Conservation (phyloP, 2,888 invertebrate genomes). For the Pelosia muscerda region DNA sequence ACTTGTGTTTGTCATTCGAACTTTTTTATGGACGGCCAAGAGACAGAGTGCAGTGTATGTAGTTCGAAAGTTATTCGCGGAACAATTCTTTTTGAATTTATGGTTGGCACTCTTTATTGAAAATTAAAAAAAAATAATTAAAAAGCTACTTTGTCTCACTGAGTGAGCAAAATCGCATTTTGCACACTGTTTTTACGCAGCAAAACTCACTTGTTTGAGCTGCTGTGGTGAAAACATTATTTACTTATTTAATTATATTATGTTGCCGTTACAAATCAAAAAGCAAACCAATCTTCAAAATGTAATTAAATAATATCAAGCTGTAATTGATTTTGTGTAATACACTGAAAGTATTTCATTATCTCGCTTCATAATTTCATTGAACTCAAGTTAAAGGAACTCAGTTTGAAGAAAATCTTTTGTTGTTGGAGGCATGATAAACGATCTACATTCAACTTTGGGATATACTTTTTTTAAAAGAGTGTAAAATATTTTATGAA, state of each 20-base stretch:
- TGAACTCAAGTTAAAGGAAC: slow-evolving; percentile 5
- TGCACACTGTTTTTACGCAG: no score
- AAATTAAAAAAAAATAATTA: no score
- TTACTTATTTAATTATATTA: not conserved
- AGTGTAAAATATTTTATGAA: not conserved
- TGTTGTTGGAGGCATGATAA: slow-evolving; percentile 8
- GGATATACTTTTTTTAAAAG: not conserved
- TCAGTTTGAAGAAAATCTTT: not conserved
- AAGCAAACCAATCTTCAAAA: not conserved
- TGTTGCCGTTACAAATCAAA: not conserved
- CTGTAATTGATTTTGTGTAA: not conserved
- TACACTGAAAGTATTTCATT: not conserved
- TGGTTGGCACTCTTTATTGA: no score
- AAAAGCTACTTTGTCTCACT: no score
- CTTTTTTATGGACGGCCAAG: no score
- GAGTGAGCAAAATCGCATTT: no score
- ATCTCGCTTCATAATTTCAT: not conserved
- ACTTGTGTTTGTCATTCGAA: no score
- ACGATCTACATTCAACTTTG: slow-evolving; percentile 5
- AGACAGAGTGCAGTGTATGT: no score
- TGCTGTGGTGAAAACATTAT: not conserved
- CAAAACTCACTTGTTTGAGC: no score
- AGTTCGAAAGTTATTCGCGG: no score
- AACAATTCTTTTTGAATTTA: no score
- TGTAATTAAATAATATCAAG: not conserved